Evolutionary conservation across 1,140 invertebrate genomes (phyloP).

Genomic region (Popillia japonica): DNA sequence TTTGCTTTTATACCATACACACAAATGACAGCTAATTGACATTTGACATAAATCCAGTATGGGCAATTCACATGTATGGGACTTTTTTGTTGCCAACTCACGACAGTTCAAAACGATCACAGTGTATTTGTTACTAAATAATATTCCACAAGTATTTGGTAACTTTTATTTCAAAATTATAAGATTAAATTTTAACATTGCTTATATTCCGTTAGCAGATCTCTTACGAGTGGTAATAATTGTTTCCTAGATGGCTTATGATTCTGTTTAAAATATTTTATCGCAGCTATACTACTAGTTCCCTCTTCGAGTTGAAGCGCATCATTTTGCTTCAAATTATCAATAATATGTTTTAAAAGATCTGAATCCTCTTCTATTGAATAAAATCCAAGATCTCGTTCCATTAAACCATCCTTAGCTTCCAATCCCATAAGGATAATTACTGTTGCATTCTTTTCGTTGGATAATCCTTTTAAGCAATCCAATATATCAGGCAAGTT

Average conservation of each 20-base stretch:
- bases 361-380: constrained; percentile 36
- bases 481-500: constrained; percentile 58
- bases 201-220: constrained; percentile 35
- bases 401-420: constrained; percentile 47
- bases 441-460: constrained; percentile 56
- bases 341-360: constrained; percentile 45
- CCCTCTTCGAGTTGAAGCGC: constrained; percentile 56
- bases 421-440: constrained; percentile 66
- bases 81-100: too few relatives aligned
- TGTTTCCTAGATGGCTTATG: constrained; percentile 68
- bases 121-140: too few relatives aligned
- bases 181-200: background rate
- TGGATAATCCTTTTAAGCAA: constrained; percentile 62
- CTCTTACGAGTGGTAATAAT: constrained; percentile 68
- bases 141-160: too few relatives aligned
- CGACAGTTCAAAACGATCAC: too few relatives aligned
- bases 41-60: too few relatives aligned
- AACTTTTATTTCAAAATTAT: too few relatives aligned
- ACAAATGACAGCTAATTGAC: too few relatives aligned
- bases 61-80: too few relatives aligned
- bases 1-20: too few relatives aligned
- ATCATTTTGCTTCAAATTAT: constrained; percentile 48
- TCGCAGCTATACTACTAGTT: constrained; percentile 50
- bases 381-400: constrained; percentile 47
- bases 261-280: constrained; percentile 65